A percentile compares a stretch with the other conserved stretches of the same genome.
phyloP scores from a whole-genome alignment of 2,797 vertebrate species.

The Eulemur coronatus region DNA sequence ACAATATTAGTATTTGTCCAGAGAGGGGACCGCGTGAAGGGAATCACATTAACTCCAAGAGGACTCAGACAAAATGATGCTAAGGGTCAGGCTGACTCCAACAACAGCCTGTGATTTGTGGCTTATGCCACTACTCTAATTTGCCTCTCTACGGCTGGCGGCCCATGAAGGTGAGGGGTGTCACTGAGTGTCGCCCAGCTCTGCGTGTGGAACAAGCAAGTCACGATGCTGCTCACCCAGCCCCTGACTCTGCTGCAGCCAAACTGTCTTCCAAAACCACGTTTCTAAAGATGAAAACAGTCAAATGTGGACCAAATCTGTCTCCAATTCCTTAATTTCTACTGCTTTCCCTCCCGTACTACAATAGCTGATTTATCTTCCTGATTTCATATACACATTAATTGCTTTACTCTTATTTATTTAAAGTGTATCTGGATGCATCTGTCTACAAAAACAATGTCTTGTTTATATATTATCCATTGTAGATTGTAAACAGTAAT shows the following conservation, averaged over 20 bases:
- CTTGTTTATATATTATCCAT: conserved; percentile 35
- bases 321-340: neutral
- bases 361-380: neutral
- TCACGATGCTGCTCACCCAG: neutral
- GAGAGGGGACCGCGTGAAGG: neutral
- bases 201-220: neutral
- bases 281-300: neutral
- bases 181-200: neutral
- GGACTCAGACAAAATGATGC: conserved; percentile 51
- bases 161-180: conserved; percentile 65
- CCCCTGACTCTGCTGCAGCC: neutral
- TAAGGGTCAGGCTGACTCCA: conserved; percentile 35
- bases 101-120: conserved; percentile 65
- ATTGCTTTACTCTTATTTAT: neutral
- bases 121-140: neutral
- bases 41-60: conserved; percentile 42
- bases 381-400: neutral
- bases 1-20: conserved; percentile 33
- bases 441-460: neutral
- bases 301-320: neutral
- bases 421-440: neutral
- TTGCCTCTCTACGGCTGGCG: conserved; percentile 48
- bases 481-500: conserved; percentile 23
- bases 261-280: neutral
- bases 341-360: neutral